phyloP scores from a whole-genome alignment of 2,888 invertebrate genomes.

The Nasonia oneida region DNA sequence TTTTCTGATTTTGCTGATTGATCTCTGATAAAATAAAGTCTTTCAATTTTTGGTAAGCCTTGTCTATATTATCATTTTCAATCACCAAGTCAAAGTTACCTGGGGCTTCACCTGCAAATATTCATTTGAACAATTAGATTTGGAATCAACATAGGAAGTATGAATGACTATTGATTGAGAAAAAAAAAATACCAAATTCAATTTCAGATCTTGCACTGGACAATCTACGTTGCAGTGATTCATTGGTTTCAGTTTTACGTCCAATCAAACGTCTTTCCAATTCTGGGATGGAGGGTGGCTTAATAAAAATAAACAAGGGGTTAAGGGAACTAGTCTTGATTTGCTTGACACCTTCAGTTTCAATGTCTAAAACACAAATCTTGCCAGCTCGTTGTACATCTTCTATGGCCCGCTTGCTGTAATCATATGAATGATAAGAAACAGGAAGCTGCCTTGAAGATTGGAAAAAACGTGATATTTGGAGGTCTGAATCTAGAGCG shows the following conservation, averaged over 20 bases:
- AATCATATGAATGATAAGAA: constrained; percentile 68
- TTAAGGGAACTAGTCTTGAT: constrained; percentile 90
- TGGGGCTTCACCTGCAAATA: constrained; percentile 81
- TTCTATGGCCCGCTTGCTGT: constrained; percentile 91
- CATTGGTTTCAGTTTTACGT: constrained; percentile 95
- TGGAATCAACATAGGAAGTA: background rate
- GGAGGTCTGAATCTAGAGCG: background rate
- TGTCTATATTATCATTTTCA: constrained; percentile 90
- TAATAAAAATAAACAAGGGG: constrained; percentile 93
- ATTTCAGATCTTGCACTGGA: constrained; percentile 90
- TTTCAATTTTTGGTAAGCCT: constrained; percentile 88
- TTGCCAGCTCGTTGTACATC: constrained; percentile 89
- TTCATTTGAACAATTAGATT: constrained; percentile 24
- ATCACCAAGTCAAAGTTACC: constrained; percentile 92
- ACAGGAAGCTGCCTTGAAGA: background rate
- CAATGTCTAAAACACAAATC: constrained; percentile 96
- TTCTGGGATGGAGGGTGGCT: constrained; percentile 92
- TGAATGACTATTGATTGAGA: constrained; percentile 2
- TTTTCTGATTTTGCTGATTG: constrained; percentile 79
- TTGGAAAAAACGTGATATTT: constrained; percentile 2
- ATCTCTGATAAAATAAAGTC: constrained; percentile 85
- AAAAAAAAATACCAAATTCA: constrained; percentile 85
- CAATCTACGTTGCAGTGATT: constrained; percentile 89
- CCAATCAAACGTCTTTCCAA: constrained; percentile 87
- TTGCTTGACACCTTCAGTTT: constrained; percentile 95